phyloP scores from a whole-genome alignment of 2,797 vertebrate species.

The Oryzias sinensis region DNA sequence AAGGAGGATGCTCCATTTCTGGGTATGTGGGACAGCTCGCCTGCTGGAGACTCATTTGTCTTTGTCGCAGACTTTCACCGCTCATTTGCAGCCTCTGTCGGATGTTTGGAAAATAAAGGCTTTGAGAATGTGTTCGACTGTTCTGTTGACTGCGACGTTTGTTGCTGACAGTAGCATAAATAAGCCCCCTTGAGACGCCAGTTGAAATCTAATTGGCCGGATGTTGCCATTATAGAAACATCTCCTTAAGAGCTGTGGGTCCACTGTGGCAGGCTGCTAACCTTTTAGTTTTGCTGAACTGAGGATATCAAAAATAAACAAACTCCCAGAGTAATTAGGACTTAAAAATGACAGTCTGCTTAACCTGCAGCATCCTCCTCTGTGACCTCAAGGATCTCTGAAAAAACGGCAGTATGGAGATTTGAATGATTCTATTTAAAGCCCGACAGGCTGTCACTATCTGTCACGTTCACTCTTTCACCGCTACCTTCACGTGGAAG shows the following conservation, averaged over 20 bases:
- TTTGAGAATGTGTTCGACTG: not conserved
- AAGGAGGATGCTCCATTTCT: slow-evolving; percentile 44
- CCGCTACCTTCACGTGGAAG: not conserved
- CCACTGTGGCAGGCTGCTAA: not conserved
- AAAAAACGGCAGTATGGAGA: not conserved
- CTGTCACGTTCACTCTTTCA: slow-evolving; percentile 4
- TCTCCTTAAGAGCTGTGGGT: not conserved
- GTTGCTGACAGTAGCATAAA: slow-evolving; percentile 1
- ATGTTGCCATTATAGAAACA: not conserved
- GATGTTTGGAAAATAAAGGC: not conserved
- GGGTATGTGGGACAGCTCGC: slow-evolving; percentile 37
- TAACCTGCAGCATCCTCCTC: slow-evolving; percentile 1
- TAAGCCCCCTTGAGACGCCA: not conserved
- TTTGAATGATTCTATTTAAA: slow-evolving; percentile 2
- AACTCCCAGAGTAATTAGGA: not conserved
- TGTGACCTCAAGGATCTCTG: not conserved
- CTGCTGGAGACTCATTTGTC: slow-evolving; percentile 3
- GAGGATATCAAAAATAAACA: not conserved
- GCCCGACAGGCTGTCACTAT: slow-evolving; percentile 1
- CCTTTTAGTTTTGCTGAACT: slow-evolving; percentile 8
- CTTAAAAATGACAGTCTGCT: not conserved
- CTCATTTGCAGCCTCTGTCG: not conserved
- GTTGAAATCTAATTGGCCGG: not conserved
- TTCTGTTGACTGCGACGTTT: not conserved
- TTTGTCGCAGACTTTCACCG: not conserved